Evolutionary conservation across 2,888 invertebrate genomes (phyloP).

Genomic region (Epistrophe eligans): DNA sequence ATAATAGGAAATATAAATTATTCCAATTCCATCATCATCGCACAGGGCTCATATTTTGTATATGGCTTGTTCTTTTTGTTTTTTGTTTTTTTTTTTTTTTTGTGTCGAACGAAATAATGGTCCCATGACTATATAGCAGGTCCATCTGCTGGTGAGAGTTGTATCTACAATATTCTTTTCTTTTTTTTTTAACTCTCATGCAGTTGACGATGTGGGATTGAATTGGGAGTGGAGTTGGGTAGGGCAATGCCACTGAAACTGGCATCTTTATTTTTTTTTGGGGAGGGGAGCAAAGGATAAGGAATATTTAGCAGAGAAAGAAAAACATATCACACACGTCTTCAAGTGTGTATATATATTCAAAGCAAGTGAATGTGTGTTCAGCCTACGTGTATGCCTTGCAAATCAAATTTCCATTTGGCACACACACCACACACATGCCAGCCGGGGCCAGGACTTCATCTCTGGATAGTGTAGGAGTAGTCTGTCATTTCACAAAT

Average conservation of each 20-base stretch:
- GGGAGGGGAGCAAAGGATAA: not conserved
- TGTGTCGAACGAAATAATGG: conserved; percentile 4
- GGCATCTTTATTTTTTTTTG: not conserved
- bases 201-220: conserved; percentile 4
- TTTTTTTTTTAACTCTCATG: conserved; percentile 46
- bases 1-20: conserved; percentile 54
- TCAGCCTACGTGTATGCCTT: conserved; percentile 66
- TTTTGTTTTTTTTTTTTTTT: not conserved
- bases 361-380: conserved; percentile 50
- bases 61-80: not conserved
- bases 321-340: conserved; percentile 71
- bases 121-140: conserved; percentile 20
- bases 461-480: conserved; percentile 42
- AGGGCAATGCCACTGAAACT: not conserved
- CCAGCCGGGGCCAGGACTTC: conserved; percentile 42
- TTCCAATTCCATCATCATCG: conserved; percentile 25
- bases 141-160: conserved; percentile 51
- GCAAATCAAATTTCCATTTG: conserved; percentile 76
- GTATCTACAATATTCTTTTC: conserved; percentile 30
- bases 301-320: conserved; percentile 24
- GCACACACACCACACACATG: conserved; percentile 70
- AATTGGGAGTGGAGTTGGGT: no score
- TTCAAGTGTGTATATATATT: not conserved
- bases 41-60: not conserved
- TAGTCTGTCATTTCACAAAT: conserved; percentile 70